Conservation (phyloP, 2,888 invertebrate genomes). For the Pegoplata infirma region DNA sequence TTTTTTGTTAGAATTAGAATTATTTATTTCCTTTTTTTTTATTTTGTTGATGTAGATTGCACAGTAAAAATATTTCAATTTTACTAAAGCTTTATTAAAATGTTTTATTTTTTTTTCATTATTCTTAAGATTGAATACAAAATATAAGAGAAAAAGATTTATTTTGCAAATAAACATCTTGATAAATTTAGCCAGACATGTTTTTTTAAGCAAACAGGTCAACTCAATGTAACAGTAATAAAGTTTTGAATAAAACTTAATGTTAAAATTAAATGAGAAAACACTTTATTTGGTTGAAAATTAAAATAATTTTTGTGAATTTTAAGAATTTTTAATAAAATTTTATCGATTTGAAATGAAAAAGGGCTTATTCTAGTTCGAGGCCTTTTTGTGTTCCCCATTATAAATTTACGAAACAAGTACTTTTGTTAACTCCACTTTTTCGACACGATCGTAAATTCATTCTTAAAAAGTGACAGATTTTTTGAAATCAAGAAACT, state of each 20-base stretch:
- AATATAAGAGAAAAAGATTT: conserved; percentile 2
- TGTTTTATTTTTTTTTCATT: conserved; percentile 16
- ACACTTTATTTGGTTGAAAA: too few species aligned
- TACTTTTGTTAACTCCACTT: too few species aligned
- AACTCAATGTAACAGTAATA: neutral
- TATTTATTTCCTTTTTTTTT: neutral
- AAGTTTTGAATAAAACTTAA: neutral
- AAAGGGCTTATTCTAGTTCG: too few species aligned
- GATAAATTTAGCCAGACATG: conserved; percentile 40
- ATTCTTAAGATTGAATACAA: neutral
- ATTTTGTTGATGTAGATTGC: conserved; percentile 48
- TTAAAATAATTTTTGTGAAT: too few species aligned
- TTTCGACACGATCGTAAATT: too few species aligned
- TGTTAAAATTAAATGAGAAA: too few species aligned
- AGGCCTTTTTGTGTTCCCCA: too few species aligned
- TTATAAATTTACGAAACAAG: too few species aligned
- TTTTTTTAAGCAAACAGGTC: neutral
- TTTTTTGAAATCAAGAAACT: too few species aligned
- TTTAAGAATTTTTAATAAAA: too few species aligned
- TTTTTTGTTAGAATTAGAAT: conserved; percentile 25
- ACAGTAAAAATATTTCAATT: conserved; percentile 40
- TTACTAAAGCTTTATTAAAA: conserved; percentile 45
- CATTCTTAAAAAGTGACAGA: too few species aligned
- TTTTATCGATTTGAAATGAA: too few species aligned
- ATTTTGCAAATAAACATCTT: conserved; percentile 43